Percentiles rank a stretch among this genome's conserved stretches.
These are phyloP conservation scores for Chlamydotis undulata DNA, from an alignment of 2,113 vertebrate species.

Conservation along the genomic window DNA sequence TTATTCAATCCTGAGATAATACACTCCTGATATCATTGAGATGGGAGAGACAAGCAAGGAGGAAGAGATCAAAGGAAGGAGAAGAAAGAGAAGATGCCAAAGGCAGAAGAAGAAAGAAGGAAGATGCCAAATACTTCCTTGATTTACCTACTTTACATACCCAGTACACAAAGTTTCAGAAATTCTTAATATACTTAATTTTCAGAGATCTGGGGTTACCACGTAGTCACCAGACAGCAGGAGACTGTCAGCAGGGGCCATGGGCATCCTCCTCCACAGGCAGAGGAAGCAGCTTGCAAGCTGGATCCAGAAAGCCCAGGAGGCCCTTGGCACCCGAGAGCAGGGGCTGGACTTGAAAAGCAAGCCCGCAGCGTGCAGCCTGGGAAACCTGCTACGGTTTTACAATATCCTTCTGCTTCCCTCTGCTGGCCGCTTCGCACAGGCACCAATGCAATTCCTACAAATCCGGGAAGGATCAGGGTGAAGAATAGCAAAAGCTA, in stretches of 20 bases:
- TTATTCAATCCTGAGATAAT: slow-evolving; percentile 35
- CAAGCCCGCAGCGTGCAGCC: background rate
- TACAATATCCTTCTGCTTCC: slow-evolving; percentile 31
- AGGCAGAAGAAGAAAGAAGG: slow-evolving; percentile 54
- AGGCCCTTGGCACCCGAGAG: background rate
- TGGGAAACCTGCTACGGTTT: fast-evolving
- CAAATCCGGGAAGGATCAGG: fast-evolving
- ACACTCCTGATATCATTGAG: slow-evolving; percentile 14
- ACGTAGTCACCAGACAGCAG: background rate
- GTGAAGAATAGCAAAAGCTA: fast-evolving
- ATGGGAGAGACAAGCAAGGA: slow-evolving; percentile 50
- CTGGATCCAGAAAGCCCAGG: background rate
- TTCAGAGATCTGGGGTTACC: background rate
- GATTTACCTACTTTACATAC: slow-evolving; percentile 34
- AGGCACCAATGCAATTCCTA: fast-evolving
- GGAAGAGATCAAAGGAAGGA: slow-evolving; percentile 55
- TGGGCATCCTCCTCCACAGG: background rate
- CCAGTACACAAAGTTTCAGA: background rate
- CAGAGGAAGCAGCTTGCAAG: background rate
- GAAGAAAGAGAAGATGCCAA: slow-evolving; percentile 56
- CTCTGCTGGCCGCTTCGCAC: slow-evolving; percentile 23
- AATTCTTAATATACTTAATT: background rate
- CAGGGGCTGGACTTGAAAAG: background rate
- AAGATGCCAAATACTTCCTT: slow-evolving; percentile 35
- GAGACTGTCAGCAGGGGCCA: background rate